A percentile compares a stretch with the other conserved stretches of the same genome.
Evolutionary conservation across 2,797 vertebrate genomes (phyloP).

Genomic region (Nyctibius grandis): DNA sequence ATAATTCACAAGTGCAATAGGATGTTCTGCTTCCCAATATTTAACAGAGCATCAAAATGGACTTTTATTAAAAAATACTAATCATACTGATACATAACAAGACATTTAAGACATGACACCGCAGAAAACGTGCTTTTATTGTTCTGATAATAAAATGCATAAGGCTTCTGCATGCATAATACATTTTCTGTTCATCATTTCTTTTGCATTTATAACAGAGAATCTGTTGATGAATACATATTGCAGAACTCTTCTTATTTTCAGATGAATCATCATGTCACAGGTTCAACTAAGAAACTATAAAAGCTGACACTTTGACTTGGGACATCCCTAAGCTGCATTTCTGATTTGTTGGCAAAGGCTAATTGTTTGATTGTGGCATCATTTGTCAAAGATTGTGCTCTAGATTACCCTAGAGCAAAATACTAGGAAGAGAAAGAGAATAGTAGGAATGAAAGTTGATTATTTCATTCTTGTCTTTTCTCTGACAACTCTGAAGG

Average conservation of each 20-base stretch:
- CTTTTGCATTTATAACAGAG: background rate
- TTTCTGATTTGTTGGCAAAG: background rate
- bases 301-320: background rate
- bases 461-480: background rate
- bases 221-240: background rate
- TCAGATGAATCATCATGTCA: background rate
- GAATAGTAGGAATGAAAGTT: background rate
- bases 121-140: background rate
- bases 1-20: conserved; percentile 23
- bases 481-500: background rate
- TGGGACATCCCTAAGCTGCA: background rate
- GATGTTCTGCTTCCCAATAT: background rate
- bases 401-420: background rate
- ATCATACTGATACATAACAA: background rate
- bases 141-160: background rate
- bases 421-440: background rate
- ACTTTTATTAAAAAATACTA: background rate
- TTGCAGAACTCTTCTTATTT: background rate
- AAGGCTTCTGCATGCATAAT: background rate
- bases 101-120: background rate
- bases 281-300: background rate
- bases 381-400: background rate
- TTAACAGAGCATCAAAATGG: background rate
- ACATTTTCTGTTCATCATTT: background rate
- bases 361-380: background rate